These are phyloP conservation scores for Heteromormyrus szaboi DNA, from an alignment of 2,797 vertebrate genomes.

Conservation along the genomic window DNA sequence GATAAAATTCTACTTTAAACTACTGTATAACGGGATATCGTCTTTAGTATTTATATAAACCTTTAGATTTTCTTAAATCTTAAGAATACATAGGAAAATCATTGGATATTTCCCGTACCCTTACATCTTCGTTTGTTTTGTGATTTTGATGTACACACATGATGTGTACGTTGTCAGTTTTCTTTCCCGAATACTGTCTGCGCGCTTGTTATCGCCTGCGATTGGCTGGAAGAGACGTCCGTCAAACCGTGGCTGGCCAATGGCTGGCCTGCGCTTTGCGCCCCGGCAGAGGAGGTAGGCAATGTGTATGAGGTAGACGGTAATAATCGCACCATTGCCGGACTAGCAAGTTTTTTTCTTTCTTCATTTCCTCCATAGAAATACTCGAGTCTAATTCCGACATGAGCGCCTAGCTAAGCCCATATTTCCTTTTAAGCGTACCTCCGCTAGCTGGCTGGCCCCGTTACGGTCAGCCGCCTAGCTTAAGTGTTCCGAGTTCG, in stretches of 20 bases:
- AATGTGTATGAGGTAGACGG: constrained; percentile 6
- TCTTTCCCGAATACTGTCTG: not conserved
- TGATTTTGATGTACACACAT: not conserved
- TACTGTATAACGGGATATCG: not conserved
- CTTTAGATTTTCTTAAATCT: not conserved
- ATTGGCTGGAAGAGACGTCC: not conserved
- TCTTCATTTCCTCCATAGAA: constrained; percentile 10
- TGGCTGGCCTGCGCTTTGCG: not conserved
- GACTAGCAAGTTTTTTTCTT: constrained; percentile 11
- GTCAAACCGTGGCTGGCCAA: not conserved
- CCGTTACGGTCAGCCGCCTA: not conserved
- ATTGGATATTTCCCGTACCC: not conserved
- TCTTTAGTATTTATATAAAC: not conserved
- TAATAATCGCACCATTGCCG: not conserved
- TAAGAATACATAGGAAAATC: not conserved
- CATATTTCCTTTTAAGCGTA: not conserved
- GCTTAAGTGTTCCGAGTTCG: constrained; percentile 2
- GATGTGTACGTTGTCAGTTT: not conserved
- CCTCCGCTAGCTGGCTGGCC: constrained; percentile 3
- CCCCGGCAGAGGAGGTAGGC: constrained; percentile 10
- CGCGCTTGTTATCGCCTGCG: not conserved
- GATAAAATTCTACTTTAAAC: not conserved
- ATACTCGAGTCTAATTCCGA: not conserved
- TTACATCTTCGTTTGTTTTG: not conserved
- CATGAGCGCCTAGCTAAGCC: constrained; percentile 11